Evolutionary conservation across 2,113 vertebrate species (phyloP).

Genomic region (Chloropsis hardwickii): DNA sequence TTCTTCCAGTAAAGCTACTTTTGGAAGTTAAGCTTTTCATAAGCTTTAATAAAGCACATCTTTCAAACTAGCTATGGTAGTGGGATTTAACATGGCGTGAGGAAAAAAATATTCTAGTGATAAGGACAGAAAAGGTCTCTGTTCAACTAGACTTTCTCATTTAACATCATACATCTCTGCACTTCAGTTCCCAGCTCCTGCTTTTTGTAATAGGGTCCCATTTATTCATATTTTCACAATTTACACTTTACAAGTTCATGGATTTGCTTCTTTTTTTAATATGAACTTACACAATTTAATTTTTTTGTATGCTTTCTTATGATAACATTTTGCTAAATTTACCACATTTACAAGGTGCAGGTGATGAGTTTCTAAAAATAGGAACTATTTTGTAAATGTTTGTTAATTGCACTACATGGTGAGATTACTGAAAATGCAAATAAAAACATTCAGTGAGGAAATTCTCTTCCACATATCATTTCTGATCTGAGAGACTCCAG

Average conservation of each 20-base stretch:
- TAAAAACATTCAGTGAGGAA: not conserved
- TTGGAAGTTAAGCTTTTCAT: not conserved
- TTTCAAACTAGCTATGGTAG: not conserved
- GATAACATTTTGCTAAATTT: not conserved
- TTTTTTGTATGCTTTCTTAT: not conserved
- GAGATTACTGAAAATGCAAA: not conserved
- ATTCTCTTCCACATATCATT: too few relatives aligned
- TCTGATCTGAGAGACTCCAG: not conserved
- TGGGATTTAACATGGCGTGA: not conserved
- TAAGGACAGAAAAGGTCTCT: not conserved
- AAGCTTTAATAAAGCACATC: not conserved
- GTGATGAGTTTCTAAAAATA: not conserved
- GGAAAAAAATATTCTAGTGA: not conserved
- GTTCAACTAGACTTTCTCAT: not conserved
- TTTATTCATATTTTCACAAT: not conserved
- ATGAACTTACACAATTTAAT: not conserved
- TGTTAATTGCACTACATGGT: not conserved
- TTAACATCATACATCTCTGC: not conserved
- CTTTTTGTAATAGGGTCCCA: not conserved
- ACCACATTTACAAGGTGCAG: not conserved
- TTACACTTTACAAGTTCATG: not conserved
- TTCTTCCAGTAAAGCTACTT: not conserved
- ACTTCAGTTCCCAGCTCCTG: not conserved
- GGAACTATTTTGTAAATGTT: not conserved
- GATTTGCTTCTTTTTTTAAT: not conserved